Evolutionary conservation across 2,797 vertebrate species (phyloP).

Genomic region (Synaphobranchus kaupii): DNA sequence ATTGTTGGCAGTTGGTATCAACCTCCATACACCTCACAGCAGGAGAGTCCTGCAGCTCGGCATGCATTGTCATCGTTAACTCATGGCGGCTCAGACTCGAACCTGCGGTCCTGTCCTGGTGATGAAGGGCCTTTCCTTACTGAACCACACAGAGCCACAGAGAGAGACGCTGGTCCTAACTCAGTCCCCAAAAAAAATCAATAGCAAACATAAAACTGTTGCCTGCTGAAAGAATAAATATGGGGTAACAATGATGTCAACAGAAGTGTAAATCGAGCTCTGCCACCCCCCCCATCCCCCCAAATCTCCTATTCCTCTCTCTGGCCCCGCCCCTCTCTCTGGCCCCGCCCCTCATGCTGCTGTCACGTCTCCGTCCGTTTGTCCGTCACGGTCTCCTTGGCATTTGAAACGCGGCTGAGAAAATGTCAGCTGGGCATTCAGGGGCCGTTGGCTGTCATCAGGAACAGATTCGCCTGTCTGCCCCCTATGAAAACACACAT

Average conservation of each 20-base stretch:
- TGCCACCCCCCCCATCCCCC: slow-evolving; percentile 28
- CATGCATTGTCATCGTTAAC: not conserved
- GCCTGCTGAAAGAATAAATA: slow-evolving; percentile 48
- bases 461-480: slow-evolving; percentile 47
- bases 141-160: slow-evolving; percentile 16
- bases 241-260: slow-evolving; percentile 37
- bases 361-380: slow-evolving; percentile 33
- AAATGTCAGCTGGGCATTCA: slow-evolving; percentile 45
- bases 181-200: slow-evolving; percentile 50
- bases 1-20: too few species aligned
- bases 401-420: slow-evolving; percentile 44
- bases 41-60: not conserved
- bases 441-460: slow-evolving; percentile 43
- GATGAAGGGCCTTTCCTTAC: too few species aligned
- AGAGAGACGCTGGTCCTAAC: slow-evolving; percentile 53
- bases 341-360: slow-evolving; percentile 29
- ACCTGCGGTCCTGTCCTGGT: not conserved
- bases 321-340: slow-evolving; percentile 43
- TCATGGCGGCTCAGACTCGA: not conserved
- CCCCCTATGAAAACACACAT: slow-evolving; percentile 40
- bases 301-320: slow-evolving; percentile 42
- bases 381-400: slow-evolving; percentile 40
- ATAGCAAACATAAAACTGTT: slow-evolving; percentile 43
- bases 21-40: too few species aligned
- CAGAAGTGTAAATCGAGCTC: slow-evolving; percentile 39